Conservation (phyloP, 2,888 invertebrate genomes). For the Capitulum mitella region DNA sequence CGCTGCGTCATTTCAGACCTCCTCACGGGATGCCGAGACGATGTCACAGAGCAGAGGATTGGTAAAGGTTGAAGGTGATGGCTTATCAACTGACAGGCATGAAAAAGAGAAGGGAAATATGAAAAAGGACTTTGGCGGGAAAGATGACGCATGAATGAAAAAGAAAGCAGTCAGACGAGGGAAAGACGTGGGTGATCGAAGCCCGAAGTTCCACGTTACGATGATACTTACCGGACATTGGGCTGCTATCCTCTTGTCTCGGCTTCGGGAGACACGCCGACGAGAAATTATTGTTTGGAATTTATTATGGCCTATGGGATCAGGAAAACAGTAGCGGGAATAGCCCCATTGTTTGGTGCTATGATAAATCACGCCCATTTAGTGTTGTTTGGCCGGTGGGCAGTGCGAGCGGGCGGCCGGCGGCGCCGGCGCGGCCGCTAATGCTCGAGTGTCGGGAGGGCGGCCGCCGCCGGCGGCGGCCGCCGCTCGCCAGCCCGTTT, state of each 20-base stretch:
- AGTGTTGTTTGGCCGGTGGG: neutral
- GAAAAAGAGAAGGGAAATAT: no score
- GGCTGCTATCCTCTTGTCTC: neutral
- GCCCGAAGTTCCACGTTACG: slow-evolving; percentile 25
- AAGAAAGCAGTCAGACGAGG: slow-evolving; percentile 25
- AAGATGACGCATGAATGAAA: slow-evolving; percentile 12
- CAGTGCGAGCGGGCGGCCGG: neutral
- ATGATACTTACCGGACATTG: no score
- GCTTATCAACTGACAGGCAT: no score
- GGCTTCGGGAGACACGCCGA: neutral
- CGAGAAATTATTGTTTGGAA: neutral
- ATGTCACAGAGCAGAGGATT: no score
- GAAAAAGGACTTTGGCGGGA: no score
- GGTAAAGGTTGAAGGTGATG: no score
- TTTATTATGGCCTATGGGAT: slow-evolving; percentile 20
- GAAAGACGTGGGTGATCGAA: neutral
- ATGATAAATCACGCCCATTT: slow-evolving; percentile 23
- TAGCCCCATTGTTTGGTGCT: slow-evolving; percentile 10
- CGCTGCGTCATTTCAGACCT: no score
- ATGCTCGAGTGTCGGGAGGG: neutral
- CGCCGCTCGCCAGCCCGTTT: no score
- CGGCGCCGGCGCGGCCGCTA: neutral
- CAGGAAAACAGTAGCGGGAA: slow-evolving; percentile 14
- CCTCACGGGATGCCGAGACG: no score
- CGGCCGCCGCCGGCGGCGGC: neutral